phyloP scores from a whole-genome alignment of 2,797 vertebrate species.

The Parambassis ranga region DNA sequence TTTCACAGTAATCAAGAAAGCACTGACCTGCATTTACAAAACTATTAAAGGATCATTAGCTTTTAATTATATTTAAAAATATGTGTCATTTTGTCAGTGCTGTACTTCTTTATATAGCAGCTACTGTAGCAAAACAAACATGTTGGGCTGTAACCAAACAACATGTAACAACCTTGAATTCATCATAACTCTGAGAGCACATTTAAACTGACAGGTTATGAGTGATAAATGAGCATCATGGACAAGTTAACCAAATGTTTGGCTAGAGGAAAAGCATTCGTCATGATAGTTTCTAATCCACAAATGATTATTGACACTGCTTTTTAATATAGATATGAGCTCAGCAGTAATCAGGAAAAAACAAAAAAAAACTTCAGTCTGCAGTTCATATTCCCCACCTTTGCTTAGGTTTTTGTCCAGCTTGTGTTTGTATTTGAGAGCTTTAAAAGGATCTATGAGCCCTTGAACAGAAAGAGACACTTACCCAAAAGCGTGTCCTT shows the following conservation, averaged over 20 bases:
- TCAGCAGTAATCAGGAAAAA: slow-evolving; percentile 7
- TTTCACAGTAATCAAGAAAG: too few species aligned
- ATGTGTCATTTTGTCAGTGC: slow-evolving; percentile 14
- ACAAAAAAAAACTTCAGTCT: background rate
- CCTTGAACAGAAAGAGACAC: slow-evolving; percentile 45
- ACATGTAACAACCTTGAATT: slow-evolving; percentile 36
- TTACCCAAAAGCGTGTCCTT: slow-evolving; percentile 51
- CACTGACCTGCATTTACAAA: too few species aligned
- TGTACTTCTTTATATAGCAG: background rate
- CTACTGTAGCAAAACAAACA: slow-evolving; percentile 29
- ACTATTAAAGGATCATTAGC: background rate
- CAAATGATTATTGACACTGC: background rate
- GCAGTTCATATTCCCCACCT: background rate
- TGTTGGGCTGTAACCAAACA: slow-evolving; percentile 31
- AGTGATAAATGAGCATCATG: slow-evolving; percentile 57
- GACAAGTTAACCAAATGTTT: slow-evolving; percentile 50
- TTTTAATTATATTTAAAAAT: background rate
- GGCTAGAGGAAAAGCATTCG: slow-evolving; percentile 27
- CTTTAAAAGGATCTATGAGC: slow-evolving; percentile 37
- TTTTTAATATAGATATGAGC: slow-evolving; percentile 8
- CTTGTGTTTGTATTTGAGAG: slow-evolving; percentile 14
- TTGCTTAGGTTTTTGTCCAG: background rate
- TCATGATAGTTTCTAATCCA: slow-evolving; percentile 35
- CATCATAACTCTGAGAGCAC: slow-evolving; percentile 39
- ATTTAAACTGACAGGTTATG: slow-evolving; percentile 58